Percentiles rank a stretch among this genome's conserved stretches.
These are phyloP conservation scores for Sander vitreus DNA, from an alignment of 2,113 vertebrate species.

Conservation along the genomic window DNA sequence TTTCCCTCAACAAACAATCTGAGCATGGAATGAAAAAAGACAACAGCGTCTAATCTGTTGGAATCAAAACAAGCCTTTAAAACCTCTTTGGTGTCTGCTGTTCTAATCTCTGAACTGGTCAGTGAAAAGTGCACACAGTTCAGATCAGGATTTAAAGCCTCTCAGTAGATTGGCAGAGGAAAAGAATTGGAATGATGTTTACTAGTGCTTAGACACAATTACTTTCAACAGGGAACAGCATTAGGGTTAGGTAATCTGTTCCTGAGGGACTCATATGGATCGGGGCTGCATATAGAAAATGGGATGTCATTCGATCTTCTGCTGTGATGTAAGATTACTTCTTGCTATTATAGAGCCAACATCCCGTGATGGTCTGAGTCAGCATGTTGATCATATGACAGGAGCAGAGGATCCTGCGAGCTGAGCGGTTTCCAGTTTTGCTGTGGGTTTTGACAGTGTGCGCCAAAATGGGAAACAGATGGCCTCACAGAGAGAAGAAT, in stretches of 20 bases:
- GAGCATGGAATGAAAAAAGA: constrained; percentile 51
- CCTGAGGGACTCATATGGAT: constrained; percentile 21
- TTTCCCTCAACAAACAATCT: constrained; percentile 24
- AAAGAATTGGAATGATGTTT: constrained; percentile 12
- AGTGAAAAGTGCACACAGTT: constrained; percentile 63
- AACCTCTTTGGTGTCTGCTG: constrained; percentile 65
- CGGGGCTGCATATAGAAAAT: constrained; percentile 53
- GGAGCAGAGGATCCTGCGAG: constrained; percentile 62
- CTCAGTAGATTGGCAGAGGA: constrained; percentile 30
- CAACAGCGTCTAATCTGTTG: constrained; percentile 56
- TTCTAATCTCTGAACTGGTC: constrained; percentile 72
- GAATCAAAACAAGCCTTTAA: constrained; percentile 71
- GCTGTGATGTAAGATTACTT: constrained; percentile 60
- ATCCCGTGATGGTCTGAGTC: constrained; percentile 68
- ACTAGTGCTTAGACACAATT: constrained; percentile 34
- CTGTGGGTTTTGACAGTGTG: not conserved
- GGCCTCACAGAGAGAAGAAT: not conserved
- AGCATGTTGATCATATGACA: constrained; percentile 68
- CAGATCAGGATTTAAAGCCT: constrained; percentile 51
- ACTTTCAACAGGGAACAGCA: constrained; percentile 5
- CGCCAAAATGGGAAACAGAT: constrained; percentile 70
- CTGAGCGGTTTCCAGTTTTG: constrained; percentile 33
- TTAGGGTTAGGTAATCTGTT: constrained; percentile 47
- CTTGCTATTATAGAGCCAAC: constrained; percentile 14
- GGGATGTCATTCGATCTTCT: constrained; percentile 20